phyloP scores from a whole-genome alignment of 1,140 invertebrate genomes.

The Leptinotarsa lineolata region DNA sequence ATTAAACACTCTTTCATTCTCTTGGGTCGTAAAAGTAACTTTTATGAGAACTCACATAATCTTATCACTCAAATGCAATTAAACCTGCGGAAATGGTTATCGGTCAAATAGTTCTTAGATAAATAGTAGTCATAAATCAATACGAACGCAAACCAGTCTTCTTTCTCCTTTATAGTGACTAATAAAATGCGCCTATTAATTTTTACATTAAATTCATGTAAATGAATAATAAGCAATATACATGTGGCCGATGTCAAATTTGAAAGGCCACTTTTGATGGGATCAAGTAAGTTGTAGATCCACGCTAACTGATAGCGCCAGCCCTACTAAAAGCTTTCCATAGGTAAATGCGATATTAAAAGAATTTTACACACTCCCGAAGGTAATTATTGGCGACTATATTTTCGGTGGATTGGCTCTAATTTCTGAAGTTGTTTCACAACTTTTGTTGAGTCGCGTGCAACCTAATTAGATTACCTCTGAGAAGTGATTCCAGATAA shows the following conservation, averaged over 20 bases:
- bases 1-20: no score
- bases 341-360: neutral
- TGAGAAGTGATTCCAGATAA: neutral
- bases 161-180: neutral
- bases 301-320: constrained; percentile 50
- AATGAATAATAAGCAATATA: constrained; percentile 43
- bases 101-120: no score
- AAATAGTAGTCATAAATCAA: no score
- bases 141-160: no score
- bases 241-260: constrained; percentile 51
- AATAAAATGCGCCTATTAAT: constrained; percentile 6
- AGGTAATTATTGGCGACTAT: constrained; percentile 6
- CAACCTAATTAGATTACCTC: constrained; percentile 8
- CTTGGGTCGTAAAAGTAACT: neutral
- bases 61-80: neutral
- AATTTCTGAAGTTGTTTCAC: constrained; percentile 6
- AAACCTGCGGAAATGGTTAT: no score
- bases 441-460: neutral
- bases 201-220: constrained; percentile 4
- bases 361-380: neutral
- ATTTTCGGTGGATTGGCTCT: constrained; percentile 1
- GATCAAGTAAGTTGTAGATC: constrained; percentile 37
- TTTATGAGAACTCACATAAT: neutral
- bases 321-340: constrained; percentile 52
- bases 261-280: constrained; percentile 51